Evolutionary conservation across 2,113 vertebrate genomes (phyloP).

Genomic region (Meriones unguiculatus): DNA sequence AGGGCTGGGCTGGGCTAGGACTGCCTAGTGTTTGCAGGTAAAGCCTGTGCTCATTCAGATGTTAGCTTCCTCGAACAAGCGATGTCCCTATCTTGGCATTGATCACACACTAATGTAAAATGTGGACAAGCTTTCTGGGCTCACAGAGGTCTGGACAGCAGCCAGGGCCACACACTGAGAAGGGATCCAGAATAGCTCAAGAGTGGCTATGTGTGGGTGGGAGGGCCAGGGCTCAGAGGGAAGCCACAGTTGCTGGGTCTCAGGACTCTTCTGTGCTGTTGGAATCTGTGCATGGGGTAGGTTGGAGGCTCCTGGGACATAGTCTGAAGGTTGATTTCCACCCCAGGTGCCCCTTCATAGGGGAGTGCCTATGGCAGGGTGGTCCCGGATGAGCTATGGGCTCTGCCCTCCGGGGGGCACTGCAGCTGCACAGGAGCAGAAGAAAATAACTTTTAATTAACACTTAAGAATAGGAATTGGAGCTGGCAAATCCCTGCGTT

Average conservation of each 20-base stretch:
- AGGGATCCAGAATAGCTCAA: background rate
- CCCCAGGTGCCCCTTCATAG: rapidly evolving
- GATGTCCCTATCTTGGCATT: rapidly evolving
- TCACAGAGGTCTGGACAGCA: background rate
- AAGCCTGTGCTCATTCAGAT: background rate
- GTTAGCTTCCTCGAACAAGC: background rate
- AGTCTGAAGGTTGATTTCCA: background rate
- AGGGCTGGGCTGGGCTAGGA: background rate
- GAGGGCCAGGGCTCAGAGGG: background rate
- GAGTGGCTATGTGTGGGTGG: background rate
- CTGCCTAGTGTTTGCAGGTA: too few species aligned
- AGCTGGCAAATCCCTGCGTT: constrained; percentile 81
- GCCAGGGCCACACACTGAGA: background rate
- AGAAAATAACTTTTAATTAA: constrained; percentile 85
- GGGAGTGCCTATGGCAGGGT: background rate
- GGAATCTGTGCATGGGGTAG: background rate
- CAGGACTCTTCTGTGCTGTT: background rate
- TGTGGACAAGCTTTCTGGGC: rapidly evolving
- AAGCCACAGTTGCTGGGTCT: background rate
- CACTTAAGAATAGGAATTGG: constrained; percentile 83
- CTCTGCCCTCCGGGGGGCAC: background rate
- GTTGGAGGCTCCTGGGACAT: background rate
- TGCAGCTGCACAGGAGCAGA: constrained; percentile 62
- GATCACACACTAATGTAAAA: rapidly evolving
- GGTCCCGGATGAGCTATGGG: rapidly evolving